A percentile compares a stretch with the other conserved stretches of the same genome.
Conservation (phyloP, 2,797 vertebrate genomes). For the Sternarchorhynchus goeldii region DNA sequence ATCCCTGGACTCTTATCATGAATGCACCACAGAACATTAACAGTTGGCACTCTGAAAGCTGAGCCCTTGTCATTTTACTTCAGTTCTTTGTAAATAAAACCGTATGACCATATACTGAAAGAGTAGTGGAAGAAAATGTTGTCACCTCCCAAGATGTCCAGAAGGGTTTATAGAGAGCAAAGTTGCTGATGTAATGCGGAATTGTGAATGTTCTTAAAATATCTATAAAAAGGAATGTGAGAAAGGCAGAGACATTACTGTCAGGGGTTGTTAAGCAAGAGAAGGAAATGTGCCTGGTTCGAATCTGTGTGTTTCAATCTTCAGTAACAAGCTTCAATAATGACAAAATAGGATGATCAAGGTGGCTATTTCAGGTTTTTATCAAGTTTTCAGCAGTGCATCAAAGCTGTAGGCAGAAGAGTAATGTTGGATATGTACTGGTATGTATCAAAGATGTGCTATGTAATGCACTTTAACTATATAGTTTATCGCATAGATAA, state of each 20-base stretch:
- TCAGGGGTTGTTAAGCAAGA: background rate
- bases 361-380: background rate
- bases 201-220: conserved; percentile 19
- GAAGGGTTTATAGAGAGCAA: conserved; percentile 18
- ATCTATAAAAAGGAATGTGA: conserved; percentile 24
- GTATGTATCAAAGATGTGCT: background rate
- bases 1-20: conserved; percentile 40
- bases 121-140: background rate
- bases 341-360: background rate
- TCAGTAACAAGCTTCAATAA: background rate
- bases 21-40: conserved; percentile 33
- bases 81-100: conserved; percentile 1
- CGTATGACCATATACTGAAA: background rate
- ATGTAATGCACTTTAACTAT: background rate
- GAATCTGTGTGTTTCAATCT: conserved; percentile 12
- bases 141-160: background rate
- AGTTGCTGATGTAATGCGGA: conserved; percentile 16
- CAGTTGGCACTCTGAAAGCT: conserved; percentile 18
- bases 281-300: conserved; percentile 5
- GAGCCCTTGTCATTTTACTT: conserved; percentile 29
- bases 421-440: conserved; percentile 1
- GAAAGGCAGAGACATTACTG: conserved; percentile 4
- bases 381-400: conserved; percentile 1
- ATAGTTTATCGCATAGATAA: background rate
- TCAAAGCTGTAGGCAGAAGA: background rate